phyloP scores from a whole-genome alignment of 2,113 vertebrate genomes.

The Sterrhoptilus dennistouni region DNA sequence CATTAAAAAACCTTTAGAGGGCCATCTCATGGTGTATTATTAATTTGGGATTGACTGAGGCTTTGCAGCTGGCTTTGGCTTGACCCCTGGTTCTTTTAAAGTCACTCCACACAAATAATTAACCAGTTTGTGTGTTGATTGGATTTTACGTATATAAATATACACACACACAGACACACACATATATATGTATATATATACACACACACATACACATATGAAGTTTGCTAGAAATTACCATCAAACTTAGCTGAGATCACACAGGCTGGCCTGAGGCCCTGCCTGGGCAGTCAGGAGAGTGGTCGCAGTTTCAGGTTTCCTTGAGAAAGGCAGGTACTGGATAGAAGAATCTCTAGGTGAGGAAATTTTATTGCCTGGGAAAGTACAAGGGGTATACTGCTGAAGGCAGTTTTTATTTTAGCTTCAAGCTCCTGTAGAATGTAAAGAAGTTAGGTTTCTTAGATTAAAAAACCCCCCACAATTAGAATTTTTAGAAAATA shows the following conservation, averaged over 20 bases:
- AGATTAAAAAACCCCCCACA: not conserved
- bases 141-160: not conserved
- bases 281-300: not conserved
- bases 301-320: not conserved
- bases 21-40: constrained; percentile 1
- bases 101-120: not conserved
- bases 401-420: not conserved
- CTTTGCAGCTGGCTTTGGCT: constrained; percentile 31
- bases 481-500: not conserved
- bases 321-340: not conserved
- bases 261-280: not conserved
- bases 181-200: rapidly evolving
- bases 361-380: not conserved
- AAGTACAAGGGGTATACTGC: not conserved
- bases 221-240: not conserved
- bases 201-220: not conserved
- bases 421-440: not conserved
- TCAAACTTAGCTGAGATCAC: not conserved
- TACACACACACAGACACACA: rapidly evolving
- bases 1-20: constrained; percentile 65
- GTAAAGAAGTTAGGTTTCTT: not conserved
- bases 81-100: constrained; percentile 15
- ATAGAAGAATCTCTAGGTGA: not conserved
- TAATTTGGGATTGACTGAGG: constrained; percentile 55
- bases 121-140: not conserved